Percentiles rank a stretch among this genome's conserved stretches.
These are phyloP conservation scores for Rutilus rutilus DNA, from an alignment of 2,113 vertebrate species.

Conservation along the genomic window DNA sequence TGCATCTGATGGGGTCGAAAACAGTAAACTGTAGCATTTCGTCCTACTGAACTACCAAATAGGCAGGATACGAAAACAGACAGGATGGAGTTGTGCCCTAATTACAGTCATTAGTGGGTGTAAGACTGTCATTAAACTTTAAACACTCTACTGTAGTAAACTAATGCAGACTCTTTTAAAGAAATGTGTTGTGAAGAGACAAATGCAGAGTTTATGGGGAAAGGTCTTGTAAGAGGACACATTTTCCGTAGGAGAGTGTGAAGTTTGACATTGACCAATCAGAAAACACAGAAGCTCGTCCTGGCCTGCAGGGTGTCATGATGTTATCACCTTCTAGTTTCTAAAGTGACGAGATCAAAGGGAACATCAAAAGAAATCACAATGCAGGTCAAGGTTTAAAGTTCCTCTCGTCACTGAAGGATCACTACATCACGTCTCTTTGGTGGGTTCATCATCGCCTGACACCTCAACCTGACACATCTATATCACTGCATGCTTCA, in stretches of 20 bases:
- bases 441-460: slow-evolving; percentile 5
- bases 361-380: slow-evolving; percentile 49
- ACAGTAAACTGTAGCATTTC: slow-evolving; percentile 30
- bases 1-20: background rate
- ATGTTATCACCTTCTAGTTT: slow-evolving; percentile 41
- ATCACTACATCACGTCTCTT: slow-evolving; percentile 41
- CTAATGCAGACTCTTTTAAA: slow-evolving; percentile 12
- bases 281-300: slow-evolving; percentile 20
- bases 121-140: slow-evolving; percentile 24
- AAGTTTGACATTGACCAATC: background rate
- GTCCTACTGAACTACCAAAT: slow-evolving; percentile 29
- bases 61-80: slow-evolving; percentile 39
- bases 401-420: slow-evolving; percentile 34
- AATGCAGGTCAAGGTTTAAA: slow-evolving; percentile 29
- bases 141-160: slow-evolving; percentile 28
- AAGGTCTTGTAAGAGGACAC: slow-evolving; percentile 3
- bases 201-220: background rate
- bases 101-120: slow-evolving; percentile 35
- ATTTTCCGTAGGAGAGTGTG: background rate
- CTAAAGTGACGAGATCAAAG: slow-evolving; percentile 57
- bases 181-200: background rate
- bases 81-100: slow-evolving; percentile 21
- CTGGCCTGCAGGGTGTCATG: slow-evolving; percentile 34
- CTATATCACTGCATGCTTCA: background rate
- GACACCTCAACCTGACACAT: background rate